Conservation (phyloP, 2,888 invertebrate genomes). For the Petrolisthes manimaculis region DNA sequence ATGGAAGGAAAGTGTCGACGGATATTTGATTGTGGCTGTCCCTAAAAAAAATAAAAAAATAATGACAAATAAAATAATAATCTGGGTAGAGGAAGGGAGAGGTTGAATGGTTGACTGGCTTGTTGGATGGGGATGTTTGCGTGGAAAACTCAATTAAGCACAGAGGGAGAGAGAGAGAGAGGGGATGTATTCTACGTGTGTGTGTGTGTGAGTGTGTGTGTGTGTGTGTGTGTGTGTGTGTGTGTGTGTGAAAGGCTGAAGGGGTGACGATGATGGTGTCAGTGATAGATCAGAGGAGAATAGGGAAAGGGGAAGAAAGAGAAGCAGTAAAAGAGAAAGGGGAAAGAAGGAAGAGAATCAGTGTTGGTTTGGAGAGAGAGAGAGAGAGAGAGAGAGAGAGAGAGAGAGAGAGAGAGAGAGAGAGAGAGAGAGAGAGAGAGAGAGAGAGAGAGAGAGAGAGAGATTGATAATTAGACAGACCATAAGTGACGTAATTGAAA, state of each 20-base stretch:
- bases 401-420: background rate
- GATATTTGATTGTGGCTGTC: too few species aligned
- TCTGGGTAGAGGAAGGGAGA: too few species aligned
- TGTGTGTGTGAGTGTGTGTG: background rate
- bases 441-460: background rate
- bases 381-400: background rate
- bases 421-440: background rate
- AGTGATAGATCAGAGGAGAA: background rate
- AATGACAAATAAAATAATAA: too few species aligned
- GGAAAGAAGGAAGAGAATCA: background rate
- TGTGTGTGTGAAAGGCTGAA: background rate
- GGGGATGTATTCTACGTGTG: background rate
- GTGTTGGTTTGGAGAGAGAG: background rate
- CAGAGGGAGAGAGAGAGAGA: background rate
- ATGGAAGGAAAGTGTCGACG: too few species aligned
- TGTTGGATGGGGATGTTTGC: background rate
- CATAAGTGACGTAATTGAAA: too few species aligned
- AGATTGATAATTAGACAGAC: too few species aligned
- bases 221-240: background rate
- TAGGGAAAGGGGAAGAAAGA: background rate
- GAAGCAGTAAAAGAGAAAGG: background rate
- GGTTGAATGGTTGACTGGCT: background rate
- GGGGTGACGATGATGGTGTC: background rate
- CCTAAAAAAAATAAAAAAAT: too few species aligned
- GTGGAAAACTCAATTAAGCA: background rate